These are phyloP conservation scores for Lycophotia porphyrea DNA, from an alignment of 2,888 invertebrate species.

Conservation along the genomic window DNA sequence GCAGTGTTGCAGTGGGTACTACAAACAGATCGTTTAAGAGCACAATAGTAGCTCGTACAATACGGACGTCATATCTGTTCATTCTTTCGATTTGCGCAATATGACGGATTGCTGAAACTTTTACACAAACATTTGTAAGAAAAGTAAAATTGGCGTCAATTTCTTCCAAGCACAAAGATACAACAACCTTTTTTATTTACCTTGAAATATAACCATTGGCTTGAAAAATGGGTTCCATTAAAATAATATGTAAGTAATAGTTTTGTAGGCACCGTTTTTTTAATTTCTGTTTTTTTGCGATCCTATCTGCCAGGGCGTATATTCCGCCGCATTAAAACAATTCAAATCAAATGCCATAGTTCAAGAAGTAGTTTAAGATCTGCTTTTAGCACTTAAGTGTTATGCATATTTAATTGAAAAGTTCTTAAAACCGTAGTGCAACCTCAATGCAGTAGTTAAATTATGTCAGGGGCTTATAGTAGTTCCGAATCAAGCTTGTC, in stretches of 20 bases:
- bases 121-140: not conserved
- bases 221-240: not conserved
- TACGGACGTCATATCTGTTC: constrained; percentile 20
- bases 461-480: constrained; percentile 49
- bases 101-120: not conserved
- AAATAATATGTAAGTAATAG: not conserved
- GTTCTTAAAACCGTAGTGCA: constrained; percentile 3
- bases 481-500: too few species aligned
- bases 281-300: not conserved
- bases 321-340: too few species aligned
- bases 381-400: not conserved
- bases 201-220: not conserved
- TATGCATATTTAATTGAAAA: constrained; percentile 18
- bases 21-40: constrained; percentile 31
- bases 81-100: constrained; percentile 12
- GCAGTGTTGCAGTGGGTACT: constrained; percentile 26
- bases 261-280: not conserved
- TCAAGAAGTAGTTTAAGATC: constrained; percentile 1
- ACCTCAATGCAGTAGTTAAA: constrained; percentile 18
- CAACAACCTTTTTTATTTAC: not conserved
- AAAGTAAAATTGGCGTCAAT: not conserved
- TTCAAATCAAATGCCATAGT: not conserved
- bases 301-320: not conserved
- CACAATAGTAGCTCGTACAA: constrained; percentile 33
- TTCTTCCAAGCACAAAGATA: not conserved